Evolutionary conservation across 2,113 vertebrate genomes (phyloP).

Genomic region (Tragelaphus imberbis): DNA sequence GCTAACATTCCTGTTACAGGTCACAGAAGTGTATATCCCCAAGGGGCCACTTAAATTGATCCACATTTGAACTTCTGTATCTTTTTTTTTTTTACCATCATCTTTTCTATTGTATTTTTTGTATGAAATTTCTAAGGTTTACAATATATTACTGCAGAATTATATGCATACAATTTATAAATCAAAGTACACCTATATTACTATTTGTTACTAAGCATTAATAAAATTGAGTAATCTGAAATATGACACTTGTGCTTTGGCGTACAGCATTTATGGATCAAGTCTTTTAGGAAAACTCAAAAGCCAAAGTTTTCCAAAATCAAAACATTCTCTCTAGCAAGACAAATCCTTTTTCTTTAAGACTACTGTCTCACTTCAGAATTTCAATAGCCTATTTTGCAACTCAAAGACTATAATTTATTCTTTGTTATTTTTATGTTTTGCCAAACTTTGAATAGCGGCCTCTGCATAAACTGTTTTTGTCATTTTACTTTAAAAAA

Average conservation of each 20-base stretch:
- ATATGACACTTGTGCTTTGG: background rate
- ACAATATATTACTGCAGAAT: background rate
- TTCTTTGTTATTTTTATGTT: background rate
- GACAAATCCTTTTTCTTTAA: background rate
- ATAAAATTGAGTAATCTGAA: background rate
- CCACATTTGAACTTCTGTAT: background rate
- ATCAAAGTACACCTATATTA: background rate
- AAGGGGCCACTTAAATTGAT: background rate
- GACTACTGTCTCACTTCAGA: background rate
- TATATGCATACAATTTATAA: background rate
- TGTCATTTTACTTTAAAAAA: background rate
- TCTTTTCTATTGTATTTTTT: background rate
- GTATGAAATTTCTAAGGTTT: background rate
- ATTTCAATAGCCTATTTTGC: constrained; percentile 27
- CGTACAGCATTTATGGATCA: background rate
- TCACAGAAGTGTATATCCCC: background rate
- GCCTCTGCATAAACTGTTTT: background rate
- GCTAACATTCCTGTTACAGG: background rate
- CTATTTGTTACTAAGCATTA: background rate
- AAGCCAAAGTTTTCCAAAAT: background rate
- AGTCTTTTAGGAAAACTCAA: background rate
- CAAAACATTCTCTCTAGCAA: background rate
- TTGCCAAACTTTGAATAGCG: background rate
- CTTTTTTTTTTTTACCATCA: background rate
- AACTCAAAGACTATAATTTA: background rate